Evolutionary conservation across 2,888 invertebrate species (phyloP).

Genomic region (Acronicta aceris): DNA sequence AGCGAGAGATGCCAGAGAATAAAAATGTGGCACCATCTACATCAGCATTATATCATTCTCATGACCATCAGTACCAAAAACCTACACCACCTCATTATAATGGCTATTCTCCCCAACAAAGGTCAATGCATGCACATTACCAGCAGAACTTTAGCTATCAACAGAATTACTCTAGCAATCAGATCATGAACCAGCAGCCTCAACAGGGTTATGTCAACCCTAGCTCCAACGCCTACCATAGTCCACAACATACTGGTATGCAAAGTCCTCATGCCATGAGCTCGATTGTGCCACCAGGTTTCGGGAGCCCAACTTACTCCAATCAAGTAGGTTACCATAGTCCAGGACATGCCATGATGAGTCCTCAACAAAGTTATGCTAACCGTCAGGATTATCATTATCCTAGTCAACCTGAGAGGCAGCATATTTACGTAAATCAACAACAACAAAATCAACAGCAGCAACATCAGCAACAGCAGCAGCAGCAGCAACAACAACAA

Average conservation of each 20-base stretch:
- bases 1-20: slow-evolving; percentile 74
- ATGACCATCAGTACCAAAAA: slow-evolving; percentile 87
- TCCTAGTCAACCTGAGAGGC: slow-evolving; percentile 77
- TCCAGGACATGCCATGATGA: slow-evolving; percentile 81
- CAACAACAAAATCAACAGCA: slow-evolving; percentile 64
- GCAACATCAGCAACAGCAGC: slow-evolving; percentile 61
- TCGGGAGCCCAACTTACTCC: slow-evolving; percentile 81
- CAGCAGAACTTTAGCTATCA: slow-evolving; percentile 82
- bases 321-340: slow-evolving; percentile 82
- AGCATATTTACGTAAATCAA: slow-evolving; percentile 78
- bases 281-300: slow-evolving; percentile 77
- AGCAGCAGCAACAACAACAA: slow-evolving; percentile 64
- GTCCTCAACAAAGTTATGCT: slow-evolving; percentile 78
- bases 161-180: slow-evolving; percentile 77
- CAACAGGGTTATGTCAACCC: slow-evolving; percentile 79
- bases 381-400: slow-evolving; percentile 81
- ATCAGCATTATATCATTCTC: slow-evolving; percentile 78
- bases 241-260: slow-evolving; percentile 81
- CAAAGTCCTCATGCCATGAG: slow-evolving; percentile 81
- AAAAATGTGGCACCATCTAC: slow-evolving; percentile 66
- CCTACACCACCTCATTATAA: slow-evolving; percentile 73
- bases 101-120: slow-evolving; percentile 82
- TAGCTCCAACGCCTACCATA: slow-evolving; percentile 78
- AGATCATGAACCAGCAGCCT: slow-evolving; percentile 74
- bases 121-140: slow-evolving; percentile 77